Conservation (phyloP, 2,888 invertebrate genomes). For the Cyrtodaria siliqua region DNA sequence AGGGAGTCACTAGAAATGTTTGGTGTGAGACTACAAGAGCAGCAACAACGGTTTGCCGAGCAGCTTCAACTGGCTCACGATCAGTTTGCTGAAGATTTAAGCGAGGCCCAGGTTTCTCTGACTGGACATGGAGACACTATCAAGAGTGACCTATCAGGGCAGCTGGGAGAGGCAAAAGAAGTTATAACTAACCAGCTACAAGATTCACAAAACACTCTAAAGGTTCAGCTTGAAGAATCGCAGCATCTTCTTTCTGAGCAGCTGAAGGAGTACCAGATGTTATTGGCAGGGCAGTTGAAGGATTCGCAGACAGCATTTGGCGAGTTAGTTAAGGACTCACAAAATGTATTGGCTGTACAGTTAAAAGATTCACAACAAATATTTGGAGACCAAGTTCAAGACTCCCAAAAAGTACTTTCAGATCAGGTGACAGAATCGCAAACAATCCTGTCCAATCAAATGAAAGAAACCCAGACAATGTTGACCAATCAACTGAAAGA, state of each 20-base stretch:
- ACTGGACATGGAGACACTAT: slow-evolving; percentile 39
- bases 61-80: slow-evolving; percentile 47
- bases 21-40: slow-evolving; percentile 49
- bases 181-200: slow-evolving; percentile 37
- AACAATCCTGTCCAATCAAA: slow-evolving; percentile 51
- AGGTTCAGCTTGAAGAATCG: slow-evolving; percentile 38
- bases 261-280: slow-evolving; percentile 44
- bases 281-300: slow-evolving; percentile 46
- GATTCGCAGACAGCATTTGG: slow-evolving; percentile 60
- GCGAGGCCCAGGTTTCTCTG: slow-evolving; percentile 43
- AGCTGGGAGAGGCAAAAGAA: slow-evolving; percentile 40
- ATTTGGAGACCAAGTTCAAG: slow-evolving; percentile 60
- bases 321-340: slow-evolving; percentile 58
- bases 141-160: slow-evolving; percentile 40
- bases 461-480: slow-evolving; percentile 52
- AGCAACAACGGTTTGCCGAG: slow-evolving; percentile 56
- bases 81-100: slow-evolving; percentile 54
- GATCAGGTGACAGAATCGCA: slow-evolving; percentile 60
- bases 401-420: slow-evolving; percentile 56
- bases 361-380: slow-evolving; percentile 55
- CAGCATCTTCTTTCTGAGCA: slow-evolving; percentile 48
- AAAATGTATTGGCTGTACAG: slow-evolving; percentile 49
- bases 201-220: slow-evolving; percentile 50
- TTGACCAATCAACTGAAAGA: slow-evolving; percentile 59
- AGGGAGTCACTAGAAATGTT: slow-evolving; percentile 50